A percentile compares a stretch with the other conserved stretches of the same genome.
Evolutionary conservation across 2,888 invertebrate species (phyloP).

Genomic region (Drosophila multiciliata): DNA sequence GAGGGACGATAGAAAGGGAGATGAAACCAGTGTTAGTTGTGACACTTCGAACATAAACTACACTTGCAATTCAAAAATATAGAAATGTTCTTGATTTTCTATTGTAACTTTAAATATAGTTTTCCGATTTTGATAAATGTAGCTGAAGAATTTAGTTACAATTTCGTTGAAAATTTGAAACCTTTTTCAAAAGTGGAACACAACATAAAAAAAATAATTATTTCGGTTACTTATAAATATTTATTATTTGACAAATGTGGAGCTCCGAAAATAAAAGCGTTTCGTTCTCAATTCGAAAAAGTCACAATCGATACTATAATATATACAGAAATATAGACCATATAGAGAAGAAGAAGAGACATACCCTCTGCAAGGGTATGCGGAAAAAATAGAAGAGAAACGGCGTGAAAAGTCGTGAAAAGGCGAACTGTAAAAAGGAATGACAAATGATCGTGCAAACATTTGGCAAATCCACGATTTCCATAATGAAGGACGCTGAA

Average conservation of each 20-base stretch:
- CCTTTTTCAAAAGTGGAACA: not conserved
- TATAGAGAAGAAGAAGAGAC: no score
- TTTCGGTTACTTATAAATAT: not conserved
- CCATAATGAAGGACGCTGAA: constrained; percentile 64
- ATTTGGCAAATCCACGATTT: constrained; percentile 82
- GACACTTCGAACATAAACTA: not conserved
- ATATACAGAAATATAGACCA: not conserved
- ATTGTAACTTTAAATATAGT: not conserved
- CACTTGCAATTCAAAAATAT: not conserved
- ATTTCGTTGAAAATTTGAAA: not conserved
- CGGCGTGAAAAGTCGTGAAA: constrained; percentile 44
- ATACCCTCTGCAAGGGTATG: not conserved
- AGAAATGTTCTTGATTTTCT: not conserved
- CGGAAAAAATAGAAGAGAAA: constrained; percentile 1
- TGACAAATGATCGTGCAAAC: constrained; percentile 84
- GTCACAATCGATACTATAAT: no score
- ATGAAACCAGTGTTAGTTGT: not conserved
- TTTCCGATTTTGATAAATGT: not conserved
- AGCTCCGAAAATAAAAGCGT: no score
- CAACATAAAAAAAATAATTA: not conserved
- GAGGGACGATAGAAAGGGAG: not conserved
- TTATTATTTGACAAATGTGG: no score
- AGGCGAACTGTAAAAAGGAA: constrained; percentile 68
- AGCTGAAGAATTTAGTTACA: not conserved
- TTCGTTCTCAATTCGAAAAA: no score